These are phyloP conservation scores for Lasiurus cinereus DNA, from an alignment of 2,113 vertebrate genomes.

Conservation along the genomic window DNA sequence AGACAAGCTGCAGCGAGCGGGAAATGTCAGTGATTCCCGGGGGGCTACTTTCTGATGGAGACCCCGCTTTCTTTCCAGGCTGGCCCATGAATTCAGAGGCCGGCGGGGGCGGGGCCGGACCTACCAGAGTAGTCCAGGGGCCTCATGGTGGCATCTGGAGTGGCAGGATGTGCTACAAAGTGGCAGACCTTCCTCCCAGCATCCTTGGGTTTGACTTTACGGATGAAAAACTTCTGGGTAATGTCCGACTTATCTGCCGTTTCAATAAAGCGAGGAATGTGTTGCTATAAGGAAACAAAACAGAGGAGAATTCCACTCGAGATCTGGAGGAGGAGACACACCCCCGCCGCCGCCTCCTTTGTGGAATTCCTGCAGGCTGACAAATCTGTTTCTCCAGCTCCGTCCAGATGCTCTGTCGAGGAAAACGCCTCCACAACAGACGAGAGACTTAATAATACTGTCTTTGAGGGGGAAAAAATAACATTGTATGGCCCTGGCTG, in stretches of 20 bases:
- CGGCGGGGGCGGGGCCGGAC: not conserved
- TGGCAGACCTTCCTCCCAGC: constrained; percentile 62
- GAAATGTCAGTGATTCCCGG: not conserved
- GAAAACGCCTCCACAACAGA: constrained; percentile 23
- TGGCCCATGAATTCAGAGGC: not conserved
- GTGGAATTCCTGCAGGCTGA: constrained; percentile 61
- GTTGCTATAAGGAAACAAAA: constrained; percentile 85
- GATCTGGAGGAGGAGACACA: not conserved
- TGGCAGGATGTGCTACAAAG: constrained; percentile 83
- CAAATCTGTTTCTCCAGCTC: constrained; percentile 35
- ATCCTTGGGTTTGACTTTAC: constrained; percentile 83
- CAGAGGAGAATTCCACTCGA: constrained; percentile 34
- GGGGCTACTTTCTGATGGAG: not conserved
- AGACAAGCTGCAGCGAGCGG: not conserved
- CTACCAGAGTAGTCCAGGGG: constrained; percentile 88
- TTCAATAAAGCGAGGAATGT: constrained; percentile 76
- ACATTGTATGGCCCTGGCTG: not conserved
- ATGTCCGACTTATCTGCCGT: constrained; percentile 74
- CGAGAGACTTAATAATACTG: not conserved
- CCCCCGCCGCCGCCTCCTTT: not conserved
- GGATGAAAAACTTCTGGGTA: constrained; percentile 81
- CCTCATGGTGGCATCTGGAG: constrained; percentile 61
- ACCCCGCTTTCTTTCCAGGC: not conserved
- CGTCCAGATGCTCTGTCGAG: constrained; percentile 31
- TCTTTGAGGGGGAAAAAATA: not conserved